phyloP scores from a whole-genome alignment of 2,888 invertebrate genomes.

The Phaonia tiefii region DNA sequence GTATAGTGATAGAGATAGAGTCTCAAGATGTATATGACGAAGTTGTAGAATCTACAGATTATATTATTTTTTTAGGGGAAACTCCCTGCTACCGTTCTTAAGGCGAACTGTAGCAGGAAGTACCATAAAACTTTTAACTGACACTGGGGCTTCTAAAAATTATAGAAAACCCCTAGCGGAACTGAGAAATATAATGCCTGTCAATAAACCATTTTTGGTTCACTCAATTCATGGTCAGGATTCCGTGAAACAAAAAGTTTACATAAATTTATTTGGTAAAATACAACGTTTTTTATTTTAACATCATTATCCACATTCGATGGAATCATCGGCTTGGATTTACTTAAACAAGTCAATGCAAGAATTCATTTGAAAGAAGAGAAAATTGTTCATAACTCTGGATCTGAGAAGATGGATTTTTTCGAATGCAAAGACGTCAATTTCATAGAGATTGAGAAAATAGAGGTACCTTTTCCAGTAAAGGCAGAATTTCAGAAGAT shows the following conservation, averaged over 20 bases:
- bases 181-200: too few relatives aligned
- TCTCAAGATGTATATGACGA: too few relatives aligned
- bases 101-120: background rate
- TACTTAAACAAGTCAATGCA: background rate
- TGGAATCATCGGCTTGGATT: too few relatives aligned
- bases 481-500: too few relatives aligned
- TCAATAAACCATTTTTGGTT: too few relatives aligned
- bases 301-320: too few relatives aligned
- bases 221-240: too few relatives aligned
- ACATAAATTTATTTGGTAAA: conserved; percentile 25
- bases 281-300: conserved; percentile 29
- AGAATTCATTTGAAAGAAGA: too few relatives aligned
- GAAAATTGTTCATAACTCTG: background rate
- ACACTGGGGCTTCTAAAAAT: too few relatives aligned
- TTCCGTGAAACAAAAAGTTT: too few relatives aligned
- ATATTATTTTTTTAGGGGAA: background rate
- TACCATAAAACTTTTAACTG: conserved; percentile 10
- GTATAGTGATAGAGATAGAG: conserved; percentile 2
- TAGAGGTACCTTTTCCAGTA: conserved; percentile 17
- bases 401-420: background rate
- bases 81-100: too few relatives aligned
- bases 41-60: background rate
- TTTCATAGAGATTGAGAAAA: conserved; percentile 30
- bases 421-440: background rate
- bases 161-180: conserved; percentile 41